These are phyloP conservation scores for Daktulosphaira vitifoliae DNA, from an alignment of 1,140 invertebrate genomes.

Conservation along the genomic window DNA sequence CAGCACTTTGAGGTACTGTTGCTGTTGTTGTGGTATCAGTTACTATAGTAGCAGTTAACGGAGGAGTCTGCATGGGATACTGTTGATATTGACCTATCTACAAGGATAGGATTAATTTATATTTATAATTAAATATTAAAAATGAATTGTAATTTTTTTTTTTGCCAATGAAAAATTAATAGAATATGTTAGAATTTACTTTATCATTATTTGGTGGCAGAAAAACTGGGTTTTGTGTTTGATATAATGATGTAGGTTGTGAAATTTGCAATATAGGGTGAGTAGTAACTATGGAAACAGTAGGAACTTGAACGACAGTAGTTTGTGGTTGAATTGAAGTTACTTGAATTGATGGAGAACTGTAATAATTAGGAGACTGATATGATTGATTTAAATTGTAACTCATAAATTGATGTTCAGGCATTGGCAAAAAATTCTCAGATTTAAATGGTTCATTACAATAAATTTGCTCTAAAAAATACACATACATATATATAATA, in stretches of 20 bases:
- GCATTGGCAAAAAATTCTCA: not conserved
- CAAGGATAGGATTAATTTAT: not conserved
- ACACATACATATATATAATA: too few relatives aligned
- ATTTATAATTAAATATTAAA: not conserved
- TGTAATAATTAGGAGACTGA: constrained; percentile 12
- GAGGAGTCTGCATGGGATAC: constrained; percentile 19
- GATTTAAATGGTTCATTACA: not conserved
- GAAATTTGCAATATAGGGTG: constrained; percentile 29
- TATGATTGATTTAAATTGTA: constrained; percentile 25
- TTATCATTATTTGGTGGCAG: constrained; percentile 21
- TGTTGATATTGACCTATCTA: constrained; percentile 16
- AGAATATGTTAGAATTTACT: not conserved
- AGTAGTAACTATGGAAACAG: constrained; percentile 28
- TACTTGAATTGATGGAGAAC: constrained; percentile 23
- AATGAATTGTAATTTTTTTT: too few relatives aligned
- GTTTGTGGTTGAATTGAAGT: constrained; percentile 26
- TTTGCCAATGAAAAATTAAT: too few relatives aligned
- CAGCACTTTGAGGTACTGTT: constrained; percentile 23
- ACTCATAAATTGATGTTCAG: constrained; percentile 24
- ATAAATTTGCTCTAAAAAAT: constrained; percentile 16
- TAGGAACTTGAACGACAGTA: constrained; percentile 29
- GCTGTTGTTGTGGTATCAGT: constrained; percentile 29
- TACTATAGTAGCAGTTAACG: constrained; percentile 25
- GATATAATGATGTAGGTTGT: constrained; percentile 26
- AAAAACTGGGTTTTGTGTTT: constrained; percentile 10